phyloP scores from a whole-genome alignment of 2,113 vertebrate genomes.

The Megaleporinus macrocephalus region DNA sequence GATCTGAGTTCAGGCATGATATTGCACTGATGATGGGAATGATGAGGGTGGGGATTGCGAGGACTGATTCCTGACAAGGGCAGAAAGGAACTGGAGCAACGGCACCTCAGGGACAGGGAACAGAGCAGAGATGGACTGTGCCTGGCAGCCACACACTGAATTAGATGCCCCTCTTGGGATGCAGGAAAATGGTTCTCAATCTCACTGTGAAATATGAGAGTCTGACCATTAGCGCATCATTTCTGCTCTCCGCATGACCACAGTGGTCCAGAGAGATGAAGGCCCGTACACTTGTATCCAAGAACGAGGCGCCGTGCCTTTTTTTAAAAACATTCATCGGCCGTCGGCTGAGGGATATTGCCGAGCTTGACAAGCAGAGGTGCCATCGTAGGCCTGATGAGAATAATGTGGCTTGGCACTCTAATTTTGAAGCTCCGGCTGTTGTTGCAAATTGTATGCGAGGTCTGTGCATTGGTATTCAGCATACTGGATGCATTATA shows the following conservation, averaged over 20 bases:
- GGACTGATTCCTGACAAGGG: conserved; percentile 47
- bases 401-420: background rate
- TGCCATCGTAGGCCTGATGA: conserved; percentile 4
- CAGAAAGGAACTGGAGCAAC: conserved; percentile 53
- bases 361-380: background rate
- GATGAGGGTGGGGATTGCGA: conserved; percentile 34
- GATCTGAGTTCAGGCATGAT: conserved; percentile 13
- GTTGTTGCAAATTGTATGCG: background rate
- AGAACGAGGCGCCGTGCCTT: background rate
- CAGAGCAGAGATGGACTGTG: conserved; percentile 43
- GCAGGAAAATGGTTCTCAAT: conserved; percentile 47
- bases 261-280: conserved; percentile 29
- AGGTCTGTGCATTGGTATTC: background rate
- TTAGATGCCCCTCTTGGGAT: conserved; percentile 53
- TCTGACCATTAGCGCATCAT: conserved; percentile 50
- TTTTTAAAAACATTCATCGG: conserved; percentile 3
- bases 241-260: conserved; percentile 22
- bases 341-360: background rate
- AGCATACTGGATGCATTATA: conserved; percentile 11
- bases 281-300: conserved; percentile 18
- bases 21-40: conserved; percentile 36
- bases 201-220: conserved; percentile 53
- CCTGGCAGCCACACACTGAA: conserved; percentile 53
- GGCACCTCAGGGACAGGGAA: conserved; percentile 47
- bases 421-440: background rate